Percentiles rank a stretch among this genome's conserved stretches.
phyloP scores from a whole-genome alignment of 2,797 vertebrate genomes.

The Stomatorhinus walkeri region DNA sequence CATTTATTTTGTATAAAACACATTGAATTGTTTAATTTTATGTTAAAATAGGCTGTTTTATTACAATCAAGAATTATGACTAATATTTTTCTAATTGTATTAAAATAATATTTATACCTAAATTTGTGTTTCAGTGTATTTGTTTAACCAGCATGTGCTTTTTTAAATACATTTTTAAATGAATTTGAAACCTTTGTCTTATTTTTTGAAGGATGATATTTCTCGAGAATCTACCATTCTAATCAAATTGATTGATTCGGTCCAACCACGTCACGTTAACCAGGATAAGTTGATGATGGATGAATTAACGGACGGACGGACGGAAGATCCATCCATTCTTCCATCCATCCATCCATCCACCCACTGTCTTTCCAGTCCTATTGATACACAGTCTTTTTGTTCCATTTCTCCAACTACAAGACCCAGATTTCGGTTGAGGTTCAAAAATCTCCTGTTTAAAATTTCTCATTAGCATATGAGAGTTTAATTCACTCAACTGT shows the following conservation, averaged over 20 bases:
- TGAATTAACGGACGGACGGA: not conserved
- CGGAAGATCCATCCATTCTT: not conserved
- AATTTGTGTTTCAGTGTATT: not conserved
- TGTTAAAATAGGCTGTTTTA: not conserved
- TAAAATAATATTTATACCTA: not conserved
- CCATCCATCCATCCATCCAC: not conserved
- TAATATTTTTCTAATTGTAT: slow-evolving; percentile 7
- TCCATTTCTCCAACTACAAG: not conserved
- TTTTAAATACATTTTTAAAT: not conserved
- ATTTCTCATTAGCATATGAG: not conserved
- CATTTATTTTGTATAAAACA: slow-evolving; percentile 4
- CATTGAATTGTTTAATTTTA: not conserved
- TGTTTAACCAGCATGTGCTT: not conserved
- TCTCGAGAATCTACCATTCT: not conserved
- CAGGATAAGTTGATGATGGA: not conserved
- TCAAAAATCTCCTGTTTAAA: not conserved
- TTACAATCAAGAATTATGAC: not conserved
- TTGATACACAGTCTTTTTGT: not conserved
- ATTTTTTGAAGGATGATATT: not conserved
- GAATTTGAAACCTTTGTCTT: not conserved
- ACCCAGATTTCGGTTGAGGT: not conserved
- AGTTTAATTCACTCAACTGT: not conserved
- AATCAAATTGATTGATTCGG: not conserved
- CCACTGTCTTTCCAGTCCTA: not conserved
- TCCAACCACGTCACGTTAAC: not conserved